A percentile compares a stretch with the other conserved stretches of the same genome.
phyloP scores from a whole-genome alignment of 2,113 vertebrate genomes.

The Naja naja region DNA sequence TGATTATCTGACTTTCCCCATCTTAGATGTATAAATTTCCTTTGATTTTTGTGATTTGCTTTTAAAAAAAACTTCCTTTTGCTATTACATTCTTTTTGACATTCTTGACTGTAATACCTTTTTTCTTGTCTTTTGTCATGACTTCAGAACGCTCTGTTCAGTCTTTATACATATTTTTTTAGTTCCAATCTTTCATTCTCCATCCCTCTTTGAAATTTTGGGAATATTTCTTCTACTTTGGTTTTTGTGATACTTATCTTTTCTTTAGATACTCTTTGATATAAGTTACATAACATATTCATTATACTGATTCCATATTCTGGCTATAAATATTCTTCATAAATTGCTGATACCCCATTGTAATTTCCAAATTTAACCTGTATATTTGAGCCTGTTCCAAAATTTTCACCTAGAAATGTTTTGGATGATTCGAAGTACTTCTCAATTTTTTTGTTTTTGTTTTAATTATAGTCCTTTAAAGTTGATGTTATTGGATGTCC shows the following conservation, averaged over 20 bases:
- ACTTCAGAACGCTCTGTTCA: not conserved
- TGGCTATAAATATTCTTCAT: not conserved
- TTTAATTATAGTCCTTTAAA: not conserved
- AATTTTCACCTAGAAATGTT: not conserved
- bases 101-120: not conserved
- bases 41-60: not conserved
- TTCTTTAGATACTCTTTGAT: not conserved
- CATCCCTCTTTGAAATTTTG: not conserved
- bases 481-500: not conserved
- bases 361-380: not conserved
- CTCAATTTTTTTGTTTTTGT: not conserved
- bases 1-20: not conserved
- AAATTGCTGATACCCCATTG: not conserved
- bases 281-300: not conserved
- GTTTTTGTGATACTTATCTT: not conserved
- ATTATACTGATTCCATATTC: not conserved
- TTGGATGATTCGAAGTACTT: not conserved
- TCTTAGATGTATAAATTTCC: not conserved
- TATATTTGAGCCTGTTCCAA: not conserved
- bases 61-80: not conserved
- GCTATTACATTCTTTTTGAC: not conserved
- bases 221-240: not conserved
- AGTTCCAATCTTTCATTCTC: not conserved
- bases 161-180: not conserved
- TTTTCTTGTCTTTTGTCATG: not conserved